Evolutionary conservation across 2,888 invertebrate genomes (phyloP).

Genomic region (Andrena bicolor): DNA sequence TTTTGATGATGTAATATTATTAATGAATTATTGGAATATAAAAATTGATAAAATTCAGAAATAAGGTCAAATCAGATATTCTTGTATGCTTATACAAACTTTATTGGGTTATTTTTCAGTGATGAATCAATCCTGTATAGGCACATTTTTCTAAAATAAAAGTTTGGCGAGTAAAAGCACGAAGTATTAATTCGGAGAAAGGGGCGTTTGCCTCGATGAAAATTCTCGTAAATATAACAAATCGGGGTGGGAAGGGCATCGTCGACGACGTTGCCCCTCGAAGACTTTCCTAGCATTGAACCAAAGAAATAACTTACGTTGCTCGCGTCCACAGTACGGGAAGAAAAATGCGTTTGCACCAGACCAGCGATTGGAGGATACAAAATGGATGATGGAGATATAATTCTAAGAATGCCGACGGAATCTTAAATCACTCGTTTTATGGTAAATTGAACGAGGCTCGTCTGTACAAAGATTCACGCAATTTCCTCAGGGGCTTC

Average conservation of each 20-base stretch:
- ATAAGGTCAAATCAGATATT: too few species aligned
- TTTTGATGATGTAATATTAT: too few species aligned
- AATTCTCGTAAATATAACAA: slow-evolving; percentile 51
- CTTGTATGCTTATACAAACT: too few species aligned
- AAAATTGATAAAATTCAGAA: too few species aligned
- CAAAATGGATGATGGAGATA: slow-evolving; percentile 71
- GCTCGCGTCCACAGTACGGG: slow-evolving; percentile 44
- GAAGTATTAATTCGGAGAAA: background rate
- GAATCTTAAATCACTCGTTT: slow-evolving; percentile 69
- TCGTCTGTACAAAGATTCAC: slow-evolving; percentile 27
- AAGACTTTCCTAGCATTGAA: slow-evolving; percentile 63
- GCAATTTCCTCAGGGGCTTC: slow-evolving; percentile 10
- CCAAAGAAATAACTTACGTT: slow-evolving; percentile 72
- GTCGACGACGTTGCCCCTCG: slow-evolving; percentile 59
- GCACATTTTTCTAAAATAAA: too few species aligned
- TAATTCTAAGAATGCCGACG: slow-evolving; percentile 66
- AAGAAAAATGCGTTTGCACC: slow-evolving; percentile 71
- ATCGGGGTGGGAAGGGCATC: slow-evolving; percentile 45
- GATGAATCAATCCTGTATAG: too few species aligned
- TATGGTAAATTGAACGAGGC: slow-evolving; percentile 62
- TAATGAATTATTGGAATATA: too few species aligned
- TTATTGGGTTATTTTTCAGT: too few species aligned
- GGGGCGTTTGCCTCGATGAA: slow-evolving; percentile 11
- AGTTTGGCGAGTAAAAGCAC: too few species aligned
- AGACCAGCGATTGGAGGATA: slow-evolving; percentile 64